Evolutionary conservation across 2,888 invertebrate species (phyloP).

Genomic region (Apodemia zela): DNA sequence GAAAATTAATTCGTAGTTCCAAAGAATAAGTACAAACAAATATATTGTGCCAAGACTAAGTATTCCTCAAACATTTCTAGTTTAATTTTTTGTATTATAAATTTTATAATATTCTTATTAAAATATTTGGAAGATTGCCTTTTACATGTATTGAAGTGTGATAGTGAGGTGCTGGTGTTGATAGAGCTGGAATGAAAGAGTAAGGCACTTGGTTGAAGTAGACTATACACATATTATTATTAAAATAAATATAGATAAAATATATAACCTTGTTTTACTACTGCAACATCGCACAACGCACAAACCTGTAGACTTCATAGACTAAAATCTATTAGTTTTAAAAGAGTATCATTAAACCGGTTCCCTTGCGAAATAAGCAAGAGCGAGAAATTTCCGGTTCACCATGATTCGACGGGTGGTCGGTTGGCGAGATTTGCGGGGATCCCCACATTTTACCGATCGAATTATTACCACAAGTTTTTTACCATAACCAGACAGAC

Average conservation of each 20-base stretch:
- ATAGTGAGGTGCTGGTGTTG: conserved; percentile 41
- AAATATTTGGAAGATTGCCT: conserved; percentile 7
- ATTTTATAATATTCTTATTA: not conserved
- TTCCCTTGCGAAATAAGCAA: not conserved
- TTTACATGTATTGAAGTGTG: conserved; percentile 26
- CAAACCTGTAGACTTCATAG: no score
- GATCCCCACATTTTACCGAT: no score
- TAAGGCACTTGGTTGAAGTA: conserved; percentile 10
- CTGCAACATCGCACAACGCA: not conserved
- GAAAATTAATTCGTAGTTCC: conserved; percentile 12
- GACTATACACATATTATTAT: conserved; percentile 19
- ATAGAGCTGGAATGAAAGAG: conserved; percentile 20
- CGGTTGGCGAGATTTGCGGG: no score
- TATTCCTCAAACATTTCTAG: conserved; percentile 24
- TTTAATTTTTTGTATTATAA: not conserved
- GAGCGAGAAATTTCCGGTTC: no score
- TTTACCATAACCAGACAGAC: no score
- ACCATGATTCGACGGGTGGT: no score
- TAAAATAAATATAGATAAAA: not conserved
- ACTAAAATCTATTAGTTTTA: no score
- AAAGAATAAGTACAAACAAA: conserved; percentile 33
- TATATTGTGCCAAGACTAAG: conserved; percentile 32
- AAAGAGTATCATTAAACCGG: no score
- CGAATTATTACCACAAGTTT: no score
- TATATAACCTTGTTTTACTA: not conserved